Percentiles rank a stretch among this genome's conserved stretches.
These are phyloP conservation scores for Galerucella nymphaeae DNA, from an alignment of 2,888 invertebrate species.

Conservation along the genomic window DNA sequence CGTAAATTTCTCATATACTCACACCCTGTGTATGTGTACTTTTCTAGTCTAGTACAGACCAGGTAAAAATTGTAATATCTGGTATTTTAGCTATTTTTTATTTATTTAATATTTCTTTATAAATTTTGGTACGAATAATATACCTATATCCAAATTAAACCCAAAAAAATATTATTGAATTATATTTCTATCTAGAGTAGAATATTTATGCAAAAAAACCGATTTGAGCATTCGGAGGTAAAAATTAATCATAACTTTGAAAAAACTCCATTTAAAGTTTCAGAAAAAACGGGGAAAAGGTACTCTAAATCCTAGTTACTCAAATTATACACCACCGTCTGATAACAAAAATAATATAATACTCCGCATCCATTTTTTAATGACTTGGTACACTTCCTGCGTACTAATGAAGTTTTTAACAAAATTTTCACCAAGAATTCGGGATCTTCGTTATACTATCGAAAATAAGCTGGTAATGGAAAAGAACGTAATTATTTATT, in stretches of 20 bases:
- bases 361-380: constrained; percentile 1
- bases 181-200: too few relatives aligned
- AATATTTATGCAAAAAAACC: neutral
- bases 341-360: constrained; percentile 5
- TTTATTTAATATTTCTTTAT: too few relatives aligned
- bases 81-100: too few relatives aligned
- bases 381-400: constrained; percentile 1
- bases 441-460: constrained; percentile 1
- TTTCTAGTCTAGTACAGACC: too few relatives aligned
- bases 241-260: neutral
- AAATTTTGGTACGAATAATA: too few relatives aligned
- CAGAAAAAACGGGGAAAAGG: neutral
- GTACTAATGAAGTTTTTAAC: constrained; percentile 9
- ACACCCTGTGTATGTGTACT: too few relatives aligned
- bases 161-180: too few relatives aligned
- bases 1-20: too few relatives aligned
- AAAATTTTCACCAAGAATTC: neutral
- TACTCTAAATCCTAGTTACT: neutral
- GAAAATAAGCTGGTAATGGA: neutral
- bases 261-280: neutral
- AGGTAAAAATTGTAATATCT: too few relatives aligned
- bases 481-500: neutral
- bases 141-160: too few relatives aligned
- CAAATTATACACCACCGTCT: neutral
- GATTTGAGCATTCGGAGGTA: neutral